Base-by-base conservation (phyloP, 2,113 vertebrate species). In the Solenodon paradoxus region DNA sequence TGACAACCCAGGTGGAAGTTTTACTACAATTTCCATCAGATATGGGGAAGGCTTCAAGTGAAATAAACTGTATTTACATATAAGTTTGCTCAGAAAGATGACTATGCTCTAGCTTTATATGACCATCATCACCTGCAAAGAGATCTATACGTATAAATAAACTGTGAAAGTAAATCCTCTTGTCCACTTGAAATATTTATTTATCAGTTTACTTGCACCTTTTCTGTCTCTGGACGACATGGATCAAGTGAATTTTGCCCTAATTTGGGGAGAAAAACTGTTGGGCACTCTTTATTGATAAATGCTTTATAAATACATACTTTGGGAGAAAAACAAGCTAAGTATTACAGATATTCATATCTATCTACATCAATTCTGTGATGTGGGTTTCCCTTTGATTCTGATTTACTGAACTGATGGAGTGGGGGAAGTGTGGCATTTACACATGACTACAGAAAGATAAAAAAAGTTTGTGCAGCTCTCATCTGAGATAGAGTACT, bases 1-100 rank as follows among this genome's bases (percentile, higher is more conserved):
- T 96, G 97, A 96, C 96, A 97, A 96, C 96, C 97, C 96, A 97
- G 97, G 97, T 97, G 97, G 97, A 97, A 96, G 95, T 97, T 97
- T 97, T 97, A 97, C 97, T 95, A 97, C 96, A 96, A 97, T 96
- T 97, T 97, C 96, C 97, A 97, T 97, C 96, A 96, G 95, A 95
- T 94, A 90, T n/a, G 49, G 68, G 82, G 95, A 66, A 88, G 92
- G 87, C 95, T 97, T 97, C 84, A 95, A 97, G 87, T 88, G 97
- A 97, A 97, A 97, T 95, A 96, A 97, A 96, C 92, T 97, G 95
- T 96, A 96, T 97, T 95, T 97, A 97, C 72, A 95, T 72, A 71
- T 71, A 97, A 66, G 84, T 92, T 88, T 94, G 61, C 69, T 96
- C 91, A 91, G 81, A 95, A 88, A 97, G 64, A 84, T 77, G 92